Conservation (phyloP, 2,113 vertebrate species). For the Pyxicephalus adspersus region DNA sequence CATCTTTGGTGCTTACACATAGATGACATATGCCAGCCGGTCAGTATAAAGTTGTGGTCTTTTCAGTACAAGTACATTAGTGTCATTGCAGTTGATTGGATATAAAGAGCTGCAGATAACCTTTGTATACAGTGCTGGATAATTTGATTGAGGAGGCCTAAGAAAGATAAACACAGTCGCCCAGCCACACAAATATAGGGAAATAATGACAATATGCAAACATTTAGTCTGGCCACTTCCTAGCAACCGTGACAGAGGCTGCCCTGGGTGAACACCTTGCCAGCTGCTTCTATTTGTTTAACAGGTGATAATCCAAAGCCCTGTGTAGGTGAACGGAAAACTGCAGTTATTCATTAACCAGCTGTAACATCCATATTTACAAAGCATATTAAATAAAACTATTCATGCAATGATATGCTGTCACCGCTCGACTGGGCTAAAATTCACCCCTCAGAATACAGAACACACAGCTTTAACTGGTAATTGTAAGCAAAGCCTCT, state of each 20-base stretch:
- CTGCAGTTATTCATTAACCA: slow-evolving; percentile 1
- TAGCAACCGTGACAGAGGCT: slow-evolving; percentile 35
- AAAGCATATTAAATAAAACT: neutral
- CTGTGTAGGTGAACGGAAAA: neutral
- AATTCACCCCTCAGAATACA: too few species aligned
- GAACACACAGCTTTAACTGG: too few species aligned
- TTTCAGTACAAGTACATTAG: neutral
- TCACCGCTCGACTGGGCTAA: too few species aligned
- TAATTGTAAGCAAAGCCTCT: too few species aligned
- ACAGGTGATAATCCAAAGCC: slow-evolving; percentile 10
- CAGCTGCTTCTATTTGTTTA: slow-evolving; percentile 41
- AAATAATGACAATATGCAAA: slow-evolving; percentile 41
- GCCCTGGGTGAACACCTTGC: neutral
- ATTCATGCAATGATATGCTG: too few species aligned
- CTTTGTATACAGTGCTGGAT: neutral
- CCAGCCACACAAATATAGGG: neutral
- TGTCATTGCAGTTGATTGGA: neutral
- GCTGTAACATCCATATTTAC: neutral
- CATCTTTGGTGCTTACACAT: too few species aligned
- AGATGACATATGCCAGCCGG: too few species aligned
- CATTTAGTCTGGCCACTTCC: slow-evolving; percentile 30
- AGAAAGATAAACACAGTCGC: neutral
- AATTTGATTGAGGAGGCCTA: neutral
- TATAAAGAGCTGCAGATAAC: neutral
- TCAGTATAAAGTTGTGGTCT: too few species aligned